Percentiles rank a stretch among this genome's conserved stretches.
These are phyloP conservation scores for mouse (Mus musculus) DNA, from an alignment of 2,113 vertebrate species.

Conservation along the genomic window GRCm39 chr6:30469001-30469500, in stretches of 20 bases:
- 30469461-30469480: not conserved
- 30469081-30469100: not conserved
- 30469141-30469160: slow-evolving; percentile 90
- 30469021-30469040: not conserved
- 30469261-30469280: not conserved
- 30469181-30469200: slow-evolving; percentile 71
- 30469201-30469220: not conserved
- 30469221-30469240: not conserved
- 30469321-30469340: not conserved
- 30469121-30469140: slow-evolving; percentile 82
- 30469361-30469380: not conserved
- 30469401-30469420: not conserved
- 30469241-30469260: not conserved
- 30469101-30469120: slow-evolving; percentile 72
- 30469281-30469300: no score
- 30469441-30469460: not conserved
- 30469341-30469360: not conserved
- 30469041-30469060: not conserved
- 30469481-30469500: not conserved
- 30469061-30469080: not conserved
- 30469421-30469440: slow-evolving; percentile 50
- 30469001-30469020: not conserved
- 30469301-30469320: not conserved
- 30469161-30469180: slow-evolving; percentile 79
- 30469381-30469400: not conserved